These are phyloP conservation scores for Sinosuthora webbiana DNA, from an alignment of 2,113 vertebrate genomes.

Conservation along the genomic window DNA sequence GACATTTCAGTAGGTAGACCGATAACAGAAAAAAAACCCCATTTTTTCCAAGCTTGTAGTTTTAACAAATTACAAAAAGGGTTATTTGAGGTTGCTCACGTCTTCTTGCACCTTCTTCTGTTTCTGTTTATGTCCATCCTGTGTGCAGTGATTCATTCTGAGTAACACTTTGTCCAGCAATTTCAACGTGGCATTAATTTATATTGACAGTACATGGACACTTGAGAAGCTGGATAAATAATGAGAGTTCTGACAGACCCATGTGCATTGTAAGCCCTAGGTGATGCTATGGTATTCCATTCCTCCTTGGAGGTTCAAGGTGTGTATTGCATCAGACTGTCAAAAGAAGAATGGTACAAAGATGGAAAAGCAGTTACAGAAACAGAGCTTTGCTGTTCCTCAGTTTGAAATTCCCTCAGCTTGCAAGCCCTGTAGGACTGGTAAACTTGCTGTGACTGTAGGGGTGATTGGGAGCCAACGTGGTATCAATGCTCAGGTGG, in stretches of 20 bases:
- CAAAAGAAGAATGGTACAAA: background rate
- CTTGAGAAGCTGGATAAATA: background rate
- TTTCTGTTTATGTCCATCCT: background rate
- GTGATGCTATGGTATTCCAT: background rate
- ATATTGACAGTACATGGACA: background rate
- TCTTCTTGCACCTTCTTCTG: background rate
- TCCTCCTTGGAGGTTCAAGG: background rate
- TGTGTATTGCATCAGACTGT: background rate
- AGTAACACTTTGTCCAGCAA: background rate
- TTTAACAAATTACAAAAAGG: background rate
- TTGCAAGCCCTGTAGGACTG: background rate
- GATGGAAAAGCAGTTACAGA: background rate
- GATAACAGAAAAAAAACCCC: accelerated
- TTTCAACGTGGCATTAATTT: background rate
- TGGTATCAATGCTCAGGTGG: background rate
- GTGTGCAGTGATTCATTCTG: background rate
- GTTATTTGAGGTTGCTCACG: background rate
- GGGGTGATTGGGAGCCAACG: background rate
- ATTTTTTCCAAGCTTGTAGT: background rate
- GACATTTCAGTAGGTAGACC: background rate
- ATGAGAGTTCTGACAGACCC: background rate
- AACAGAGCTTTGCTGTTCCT: background rate
- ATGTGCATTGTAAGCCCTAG: background rate
- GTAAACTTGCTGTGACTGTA: background rate
- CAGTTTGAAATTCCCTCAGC: background rate